Conservation (phyloP, 1,140 invertebrate genomes). For the Armadillidium nasatum region DNA sequence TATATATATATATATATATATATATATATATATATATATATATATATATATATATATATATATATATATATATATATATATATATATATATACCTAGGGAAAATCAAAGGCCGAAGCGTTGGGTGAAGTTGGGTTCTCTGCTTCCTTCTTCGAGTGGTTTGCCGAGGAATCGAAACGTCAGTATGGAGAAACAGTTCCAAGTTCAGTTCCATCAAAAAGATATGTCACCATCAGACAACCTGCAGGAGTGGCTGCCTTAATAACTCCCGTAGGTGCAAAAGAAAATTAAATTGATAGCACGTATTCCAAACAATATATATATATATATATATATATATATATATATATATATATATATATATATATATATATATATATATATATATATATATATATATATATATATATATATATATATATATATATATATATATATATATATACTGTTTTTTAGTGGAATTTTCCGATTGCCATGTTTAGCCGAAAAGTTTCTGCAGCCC, state of each 20-base stretch:
- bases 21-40: no score
- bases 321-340: no score
- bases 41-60: no score
- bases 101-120: constrained; percentile 56
- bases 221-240: constrained; percentile 55
- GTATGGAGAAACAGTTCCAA: constrained; percentile 56
- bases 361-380: no score
- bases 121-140: constrained; percentile 57
- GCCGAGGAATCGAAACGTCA: constrained; percentile 55
- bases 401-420: no score
- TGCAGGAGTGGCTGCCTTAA: constrained; percentile 58
- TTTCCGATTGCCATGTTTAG: constrained; percentile 18
- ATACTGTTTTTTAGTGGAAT: constrained; percentile 2
- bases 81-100: constrained; percentile 47
- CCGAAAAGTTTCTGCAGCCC: background rate
- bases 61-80: no score
- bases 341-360: no score
- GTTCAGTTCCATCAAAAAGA: constrained; percentile 49
- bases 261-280: constrained; percentile 58
- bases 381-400: no score
- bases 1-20: no score
- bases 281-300: no score
- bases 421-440: no score
- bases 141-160: constrained; percentile 59
- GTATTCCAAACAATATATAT: no score